Evolutionary conservation across 2,888 invertebrate species (phyloP), one percentile per base, ranked within the genome.

Genomic region (Epicampocera succincta): DNA sequence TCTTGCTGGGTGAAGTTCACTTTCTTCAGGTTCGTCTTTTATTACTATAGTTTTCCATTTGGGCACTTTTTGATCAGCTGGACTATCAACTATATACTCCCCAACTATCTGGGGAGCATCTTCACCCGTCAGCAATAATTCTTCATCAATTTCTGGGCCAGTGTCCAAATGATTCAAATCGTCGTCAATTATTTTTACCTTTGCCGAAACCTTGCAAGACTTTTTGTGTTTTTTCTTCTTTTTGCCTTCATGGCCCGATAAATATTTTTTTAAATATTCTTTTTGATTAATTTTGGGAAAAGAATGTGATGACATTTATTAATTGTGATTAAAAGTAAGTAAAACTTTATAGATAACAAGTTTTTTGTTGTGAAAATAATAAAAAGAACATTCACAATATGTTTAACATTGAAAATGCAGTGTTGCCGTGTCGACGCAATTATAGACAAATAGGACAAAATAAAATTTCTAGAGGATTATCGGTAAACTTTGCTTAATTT

Each of bases 41-140:
- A 87, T 85, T 0, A 85, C 87, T 29, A 90, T 88, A 76, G 88
- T 90, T 80, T 88, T 89, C 91, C 91, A 91, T 71, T 90, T 91
- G 15, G 84, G 86, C 44, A 85, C 74, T 11, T 76, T 73, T 8
- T n/a, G n/a, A 84, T 95, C 93, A 69, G 29, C 33, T 0, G 63
- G 65, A 0, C 21, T 94, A 90, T 98, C 97, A 88, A 98, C 98
- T 61, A 97, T 93, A 73, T 89, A 89, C 66, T 98, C 93, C 1
- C 96, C 97, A 0, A 96, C 98, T 83, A 98, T 95, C 89, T 96
- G 95, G 0, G 98, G 98, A 0, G 95, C 96, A 90, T 98, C 97
- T 87, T 98, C 98, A n/a, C 93, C 93, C 0, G 94, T 93, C 71
- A 94, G 93, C 56, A 94, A 93, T 2, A 96, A 92, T 68, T 95